Base-by-base conservation (phyloP, 1,140 invertebrate species). In the Achroia grisella region DNA sequence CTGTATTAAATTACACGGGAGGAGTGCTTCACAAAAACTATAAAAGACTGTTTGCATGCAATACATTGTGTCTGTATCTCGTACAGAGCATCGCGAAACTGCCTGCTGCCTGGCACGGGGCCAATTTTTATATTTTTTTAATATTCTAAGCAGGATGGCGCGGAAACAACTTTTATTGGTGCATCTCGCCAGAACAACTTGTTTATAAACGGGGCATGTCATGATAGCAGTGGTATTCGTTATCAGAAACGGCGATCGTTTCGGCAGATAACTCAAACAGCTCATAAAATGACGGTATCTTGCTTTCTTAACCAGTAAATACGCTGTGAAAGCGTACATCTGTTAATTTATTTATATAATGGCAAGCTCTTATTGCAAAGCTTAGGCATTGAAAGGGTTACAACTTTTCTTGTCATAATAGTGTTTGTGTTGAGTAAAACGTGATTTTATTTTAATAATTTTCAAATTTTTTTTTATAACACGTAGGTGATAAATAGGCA, bases 131-230 rank as follows among this genome's bases (percentile, higher is more conserved):
- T 54, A 44, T 62, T 67, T 67, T 23, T 63, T 64, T 60, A 65
- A 67, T 63, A 71, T 71, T 61, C 61, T 49, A 48, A 39, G 48
- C 62, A 59, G 54, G 51, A 52, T 50, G 54, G 46, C 46, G 39
- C 48, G 48, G 53, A 62, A 56, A 68, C 62, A 57, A 60, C 56
- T 61, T 69, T 74, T 71, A 71, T 71, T 67, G 67, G 59, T 67
- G 56, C 64, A 65, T 62, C 55, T 65, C 56, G 53, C 61, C 55
- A 23, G 35, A 34, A 48, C 41, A 31, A 17, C 29, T 37, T 45
- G 40, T 45, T 44, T 49, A 46, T 36, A 36, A 33, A 51, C 37
- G 41, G 28, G 37, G 47, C n/a, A n/a, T 54, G 32, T 41, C 33
- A 47, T 55, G 17, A 23, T 23, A 23, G 17, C 17, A 29, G 17